Base-by-base conservation (phyloP, 2,888 invertebrate genomes). In the Gandaritis pyraliata region DNA sequence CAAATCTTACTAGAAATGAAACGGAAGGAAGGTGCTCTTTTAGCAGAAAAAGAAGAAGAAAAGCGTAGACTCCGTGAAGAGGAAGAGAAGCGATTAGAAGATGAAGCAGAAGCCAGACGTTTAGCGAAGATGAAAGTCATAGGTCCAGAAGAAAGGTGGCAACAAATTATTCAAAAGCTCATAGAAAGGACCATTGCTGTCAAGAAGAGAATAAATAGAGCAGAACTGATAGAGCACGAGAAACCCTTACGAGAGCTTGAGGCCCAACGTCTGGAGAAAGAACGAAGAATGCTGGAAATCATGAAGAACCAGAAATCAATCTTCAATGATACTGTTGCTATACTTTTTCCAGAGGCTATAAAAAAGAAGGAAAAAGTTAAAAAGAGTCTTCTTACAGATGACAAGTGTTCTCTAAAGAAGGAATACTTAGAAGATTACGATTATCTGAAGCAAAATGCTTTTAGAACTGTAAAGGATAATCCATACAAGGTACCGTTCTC, bases 251-350 rank as follows among this genome's bases (percentile, higher is more conserved):
- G 93, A 66, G 93, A 93, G 72, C 78, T 95, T 55, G 94, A 94
- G 73, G 85, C 90, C 30, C 94, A 94, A 66, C 90, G 93, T 6
- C 82, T 91, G 60, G 90, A 90, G 61, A 95, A 94, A 74, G 93
- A 93, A 72, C 82, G 87, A 68, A 93, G 94, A 76, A 93, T 94
- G 83, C 81, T 90, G 18, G 91, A 93, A 53, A 92, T 93, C 30
- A 87, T 95, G 83, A 92, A 92, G 73, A 90, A 93, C 66, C 93
- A 94, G 64, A 93, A 94, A 65, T 87, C 86, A 5, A 93, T 96
- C 68, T 96, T 96, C 72, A 94, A 94, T 68, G 94, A 95, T 41
- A 94, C 94, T 0, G 93, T 95, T 0, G 93, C 93, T 8, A 92
- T 93, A 63, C 78, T 94, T 12, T 94, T 95, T 71, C 95, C 95